phyloP scores from a whole-genome alignment of 1,140 invertebrate genomes.

The Scaptodrosophila lebanonensis region DNA sequence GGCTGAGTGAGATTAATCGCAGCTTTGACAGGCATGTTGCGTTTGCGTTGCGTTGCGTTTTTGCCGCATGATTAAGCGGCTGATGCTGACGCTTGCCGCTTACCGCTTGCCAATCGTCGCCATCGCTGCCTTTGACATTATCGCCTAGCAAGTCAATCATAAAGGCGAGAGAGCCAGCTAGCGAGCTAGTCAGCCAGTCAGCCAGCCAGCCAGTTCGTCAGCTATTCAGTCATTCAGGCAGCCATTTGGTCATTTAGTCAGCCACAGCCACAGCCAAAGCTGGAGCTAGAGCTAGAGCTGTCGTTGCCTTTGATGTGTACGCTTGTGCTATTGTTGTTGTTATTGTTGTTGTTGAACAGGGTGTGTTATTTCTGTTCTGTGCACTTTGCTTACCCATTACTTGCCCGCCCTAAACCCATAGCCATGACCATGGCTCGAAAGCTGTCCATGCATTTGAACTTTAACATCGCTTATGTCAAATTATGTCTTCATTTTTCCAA shows the following conservation, averaged over 20 bases:
- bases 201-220: constrained; percentile 35
- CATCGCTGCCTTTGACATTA: constrained; percentile 68
- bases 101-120: too few relatives aligned
- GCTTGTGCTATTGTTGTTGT: constrained; percentile 23
- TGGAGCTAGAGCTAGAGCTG: background rate
- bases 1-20: constrained; percentile 71
- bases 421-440: too few relatives aligned
- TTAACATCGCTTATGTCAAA: constrained; percentile 74
- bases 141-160: constrained; percentile 48
- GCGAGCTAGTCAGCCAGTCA: constrained; percentile 22
- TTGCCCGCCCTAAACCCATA: too few relatives aligned
- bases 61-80: constrained; percentile 22
- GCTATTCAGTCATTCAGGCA: constrained; percentile 54
- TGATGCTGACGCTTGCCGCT: constrained; percentile 2
- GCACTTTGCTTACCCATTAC: too few relatives aligned
- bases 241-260: constrained; percentile 23
- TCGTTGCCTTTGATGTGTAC: constrained; percentile 46
- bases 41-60: constrained; percentile 32
- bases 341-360: too few relatives aligned
- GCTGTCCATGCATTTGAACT: constrained; percentile 43
- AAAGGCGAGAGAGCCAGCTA: constrained; percentile 49
- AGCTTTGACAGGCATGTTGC: constrained; percentile 64
- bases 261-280: constrained; percentile 22
- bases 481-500: constrained; percentile 60
- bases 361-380: too few relatives aligned